A percentile compares a stretch with the other conserved stretches of the same genome.
Conservation (phyloP, 2,797 vertebrate genomes). For the Rhynchonycteris naso region DNA sequence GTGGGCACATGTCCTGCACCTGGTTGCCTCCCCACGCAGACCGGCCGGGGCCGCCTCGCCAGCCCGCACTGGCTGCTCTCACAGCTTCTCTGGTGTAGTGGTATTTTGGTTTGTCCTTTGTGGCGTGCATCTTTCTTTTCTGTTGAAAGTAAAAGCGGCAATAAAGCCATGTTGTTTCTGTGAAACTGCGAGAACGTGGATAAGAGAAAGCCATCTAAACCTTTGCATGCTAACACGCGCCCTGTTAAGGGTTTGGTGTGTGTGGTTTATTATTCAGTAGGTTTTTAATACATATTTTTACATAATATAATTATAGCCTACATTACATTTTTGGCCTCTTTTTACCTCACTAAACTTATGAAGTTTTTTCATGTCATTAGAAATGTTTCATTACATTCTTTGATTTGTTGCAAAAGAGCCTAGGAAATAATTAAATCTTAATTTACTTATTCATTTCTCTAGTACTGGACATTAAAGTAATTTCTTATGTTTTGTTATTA, state of each 20-base stretch:
- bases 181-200: background rate
- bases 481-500: constrained; percentile 31
- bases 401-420: constrained; percentile 12
- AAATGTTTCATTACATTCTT: constrained; percentile 28
- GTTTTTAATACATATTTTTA: background rate
- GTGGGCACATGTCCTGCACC: accelerated
- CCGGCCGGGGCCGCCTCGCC: accelerated
- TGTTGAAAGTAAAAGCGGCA: constrained; percentile 23
- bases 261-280: background rate
- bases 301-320: background rate
- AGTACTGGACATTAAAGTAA: background rate
- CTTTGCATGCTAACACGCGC: background rate
- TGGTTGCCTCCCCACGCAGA: accelerated
- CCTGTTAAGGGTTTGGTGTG: background rate
- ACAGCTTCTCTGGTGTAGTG: accelerated
- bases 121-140: background rate
- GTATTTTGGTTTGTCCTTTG: background rate
- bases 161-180: constrained; percentile 8
- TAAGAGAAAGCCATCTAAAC: background rate
- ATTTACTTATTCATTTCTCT: background rate
- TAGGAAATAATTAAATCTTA: background rate
- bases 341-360: background rate
- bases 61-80: background rate
- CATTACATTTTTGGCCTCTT: background rate
- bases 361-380: background rate